A percentile compares a stretch with the other conserved stretches of the same genome.
Conservation (phyloP, 2,888 invertebrate species). For the Volucella inflata region DNA sequence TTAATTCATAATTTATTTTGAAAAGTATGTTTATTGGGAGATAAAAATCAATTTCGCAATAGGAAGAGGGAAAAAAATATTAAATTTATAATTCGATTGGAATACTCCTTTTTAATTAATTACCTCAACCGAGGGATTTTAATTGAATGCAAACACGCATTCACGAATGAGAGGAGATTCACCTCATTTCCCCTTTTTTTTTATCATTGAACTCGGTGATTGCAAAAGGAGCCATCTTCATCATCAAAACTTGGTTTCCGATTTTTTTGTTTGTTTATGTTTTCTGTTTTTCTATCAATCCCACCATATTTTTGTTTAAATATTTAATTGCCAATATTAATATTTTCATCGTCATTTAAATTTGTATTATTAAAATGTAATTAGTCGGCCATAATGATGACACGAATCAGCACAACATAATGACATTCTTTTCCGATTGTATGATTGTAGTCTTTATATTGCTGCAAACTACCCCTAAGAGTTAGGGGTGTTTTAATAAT, state of each 20-base stretch:
- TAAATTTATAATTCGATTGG: not conserved
- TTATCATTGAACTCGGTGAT: constrained; percentile 13
- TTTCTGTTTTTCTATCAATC: constrained; percentile 7
- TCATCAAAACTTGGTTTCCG: constrained; percentile 31
- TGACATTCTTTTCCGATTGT: not conserved
- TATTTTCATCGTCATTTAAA: constrained; percentile 6
- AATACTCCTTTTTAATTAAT: constrained; percentile 14
- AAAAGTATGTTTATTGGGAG: too few species aligned
- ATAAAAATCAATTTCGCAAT: constrained; percentile 6
- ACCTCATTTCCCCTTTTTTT: not conserved
- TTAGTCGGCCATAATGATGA: constrained; percentile 46
- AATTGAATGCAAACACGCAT: constrained; percentile 36
- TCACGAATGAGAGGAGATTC: not conserved
- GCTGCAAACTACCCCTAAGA: not conserved
- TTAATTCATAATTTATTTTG: too few species aligned
- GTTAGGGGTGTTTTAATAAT: constrained; percentile 29
- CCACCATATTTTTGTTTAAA: not conserved
- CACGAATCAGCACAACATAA: constrained; percentile 41
- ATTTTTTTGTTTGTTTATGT: not conserved
- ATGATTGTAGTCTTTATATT: not conserved
- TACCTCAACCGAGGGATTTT: not conserved
- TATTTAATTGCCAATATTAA: constrained; percentile 47
- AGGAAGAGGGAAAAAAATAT: not conserved
- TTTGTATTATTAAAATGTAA: constrained; percentile 58
- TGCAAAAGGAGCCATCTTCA: constrained; percentile 11